Percentiles rank a stretch among this genome's conserved stretches.
These are phyloP conservation scores for Amblyopsis hoosieri DNA, from an alignment of 2,797 vertebrate genomes.

Conservation along the genomic window DNA sequence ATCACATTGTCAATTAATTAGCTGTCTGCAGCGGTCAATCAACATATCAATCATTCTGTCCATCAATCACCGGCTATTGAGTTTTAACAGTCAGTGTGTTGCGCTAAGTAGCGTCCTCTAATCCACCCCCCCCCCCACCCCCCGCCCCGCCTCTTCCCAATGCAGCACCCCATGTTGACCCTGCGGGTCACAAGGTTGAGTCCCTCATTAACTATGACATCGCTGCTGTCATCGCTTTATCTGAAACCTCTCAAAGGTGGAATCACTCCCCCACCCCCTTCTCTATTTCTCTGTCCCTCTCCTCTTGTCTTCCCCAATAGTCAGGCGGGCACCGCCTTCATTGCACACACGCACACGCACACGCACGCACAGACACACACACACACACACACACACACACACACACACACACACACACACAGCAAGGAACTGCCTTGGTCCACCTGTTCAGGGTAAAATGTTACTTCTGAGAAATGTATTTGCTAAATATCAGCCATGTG, in stretches of 20 bases:
- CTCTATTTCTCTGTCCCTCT: constrained; percentile 5
- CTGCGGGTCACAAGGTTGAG: constrained; percentile 54
- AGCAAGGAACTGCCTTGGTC: background rate
- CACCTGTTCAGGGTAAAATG: constrained; percentile 1
- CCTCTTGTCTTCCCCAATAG: background rate
- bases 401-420: constrained; percentile 4
- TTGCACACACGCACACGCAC: background rate
- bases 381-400: background rate
- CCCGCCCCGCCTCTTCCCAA: constrained; percentile 9
- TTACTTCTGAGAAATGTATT: constrained; percentile 1
- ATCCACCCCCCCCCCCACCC: constrained; percentile 11
- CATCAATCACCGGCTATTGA: constrained; percentile 41
- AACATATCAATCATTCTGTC: constrained; percentile 29
- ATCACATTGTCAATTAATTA: background rate
- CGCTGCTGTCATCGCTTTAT: constrained; percentile 29
- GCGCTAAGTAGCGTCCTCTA: constrained; percentile 29
- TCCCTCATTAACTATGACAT: constrained; percentile 55
- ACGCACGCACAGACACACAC: constrained; percentile 7
- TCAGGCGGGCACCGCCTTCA: background rate
- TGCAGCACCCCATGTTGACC: constrained; percentile 48
- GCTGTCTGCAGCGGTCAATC: constrained; percentile 38
- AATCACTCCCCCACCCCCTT: background rate
- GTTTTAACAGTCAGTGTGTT: constrained; percentile 18
- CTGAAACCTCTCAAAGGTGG: background rate
- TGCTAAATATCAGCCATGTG: constrained; percentile 5